These are phyloP conservation scores for Erebia ligea DNA, from an alignment of 2,888 invertebrate species.

Conservation along the genomic window DNA sequence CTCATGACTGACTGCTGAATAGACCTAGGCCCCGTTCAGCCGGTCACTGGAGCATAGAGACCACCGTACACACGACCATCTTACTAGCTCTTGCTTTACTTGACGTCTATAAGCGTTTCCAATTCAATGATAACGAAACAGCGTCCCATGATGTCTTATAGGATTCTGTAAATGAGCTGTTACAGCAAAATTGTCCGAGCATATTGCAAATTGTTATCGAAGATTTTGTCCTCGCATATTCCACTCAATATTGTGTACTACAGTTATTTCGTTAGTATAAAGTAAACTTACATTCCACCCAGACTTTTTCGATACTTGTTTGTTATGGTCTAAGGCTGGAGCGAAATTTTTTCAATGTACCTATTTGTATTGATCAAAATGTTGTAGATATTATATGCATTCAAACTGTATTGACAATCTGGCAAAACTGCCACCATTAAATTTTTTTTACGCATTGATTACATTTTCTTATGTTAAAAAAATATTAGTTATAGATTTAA, in stretches of 20 bases:
- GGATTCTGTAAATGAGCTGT: neutral
- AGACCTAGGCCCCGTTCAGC: neutral
- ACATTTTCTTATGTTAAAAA: no score
- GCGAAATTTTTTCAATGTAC: neutral
- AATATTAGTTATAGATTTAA: no score
- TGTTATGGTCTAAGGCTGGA: conserved; percentile 11
- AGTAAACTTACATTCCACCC: neutral
- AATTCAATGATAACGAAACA: neutral
- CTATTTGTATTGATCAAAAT: neutral
- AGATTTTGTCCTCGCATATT: neutral
- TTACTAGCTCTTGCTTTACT: neutral
- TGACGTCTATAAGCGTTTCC: neutral
- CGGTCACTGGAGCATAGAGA: neutral
- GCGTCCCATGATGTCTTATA: neutral
- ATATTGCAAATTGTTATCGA: neutral
- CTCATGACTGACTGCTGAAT: conserved; percentile 2
- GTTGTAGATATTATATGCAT: neutral
- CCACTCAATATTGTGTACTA: neutral
- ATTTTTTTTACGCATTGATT: neutral
- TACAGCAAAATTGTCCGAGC: neutral
- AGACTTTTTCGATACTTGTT: conserved; percentile 21
- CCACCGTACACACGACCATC: conserved; percentile 7
- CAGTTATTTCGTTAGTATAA: neutral
- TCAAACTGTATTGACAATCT: no score
- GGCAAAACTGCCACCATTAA: neutral